phyloP scores from a whole-genome alignment of 2,797 vertebrate species.

The Tenualosa thibaudeaui region DNA sequence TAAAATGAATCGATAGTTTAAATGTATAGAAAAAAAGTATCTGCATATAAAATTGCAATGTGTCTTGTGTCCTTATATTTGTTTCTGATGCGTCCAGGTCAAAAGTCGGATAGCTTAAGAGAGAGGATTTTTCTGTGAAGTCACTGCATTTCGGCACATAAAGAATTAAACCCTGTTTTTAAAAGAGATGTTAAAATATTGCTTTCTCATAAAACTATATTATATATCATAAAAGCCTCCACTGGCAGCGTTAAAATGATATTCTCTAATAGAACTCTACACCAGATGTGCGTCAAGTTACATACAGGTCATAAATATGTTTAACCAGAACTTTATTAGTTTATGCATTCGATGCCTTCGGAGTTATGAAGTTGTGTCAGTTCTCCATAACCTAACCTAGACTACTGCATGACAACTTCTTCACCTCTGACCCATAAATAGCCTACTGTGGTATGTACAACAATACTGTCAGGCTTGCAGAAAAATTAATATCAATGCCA shows the following conservation, averaged over 20 bases:
- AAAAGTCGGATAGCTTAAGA: neutral
- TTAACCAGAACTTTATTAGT: slow-evolving; percentile 15
- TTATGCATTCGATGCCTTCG: slow-evolving; percentile 20
- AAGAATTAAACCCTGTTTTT: slow-evolving; percentile 6
- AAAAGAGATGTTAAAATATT: slow-evolving; percentile 19
- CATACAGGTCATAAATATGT: slow-evolving; percentile 21
- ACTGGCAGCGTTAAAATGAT: slow-evolving; percentile 6
- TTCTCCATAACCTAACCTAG: slow-evolving; percentile 19
- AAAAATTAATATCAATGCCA: slow-evolving; percentile 19
- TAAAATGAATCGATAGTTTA: neutral
- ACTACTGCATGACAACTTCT: neutral
- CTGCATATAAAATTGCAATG: neutral
- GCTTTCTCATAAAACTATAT: slow-evolving; percentile 26
- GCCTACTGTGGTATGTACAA: slow-evolving; percentile 27
- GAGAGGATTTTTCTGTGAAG: no score
- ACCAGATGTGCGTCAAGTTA: slow-evolving; percentile 26
- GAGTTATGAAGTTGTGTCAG: neutral
- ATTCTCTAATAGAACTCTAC: slow-evolving; percentile 8
- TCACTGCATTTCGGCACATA: neutral
- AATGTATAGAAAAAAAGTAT: neutral
- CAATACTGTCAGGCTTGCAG: slow-evolving; percentile 26
- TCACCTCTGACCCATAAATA: slow-evolving; percentile 14
- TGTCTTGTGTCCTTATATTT: neutral
- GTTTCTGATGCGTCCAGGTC: neutral
- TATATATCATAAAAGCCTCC: slow-evolving; percentile 14